Base-by-base conservation (phyloP, 2,113 vertebrate genomes). In the Zapornia atra region DNA sequence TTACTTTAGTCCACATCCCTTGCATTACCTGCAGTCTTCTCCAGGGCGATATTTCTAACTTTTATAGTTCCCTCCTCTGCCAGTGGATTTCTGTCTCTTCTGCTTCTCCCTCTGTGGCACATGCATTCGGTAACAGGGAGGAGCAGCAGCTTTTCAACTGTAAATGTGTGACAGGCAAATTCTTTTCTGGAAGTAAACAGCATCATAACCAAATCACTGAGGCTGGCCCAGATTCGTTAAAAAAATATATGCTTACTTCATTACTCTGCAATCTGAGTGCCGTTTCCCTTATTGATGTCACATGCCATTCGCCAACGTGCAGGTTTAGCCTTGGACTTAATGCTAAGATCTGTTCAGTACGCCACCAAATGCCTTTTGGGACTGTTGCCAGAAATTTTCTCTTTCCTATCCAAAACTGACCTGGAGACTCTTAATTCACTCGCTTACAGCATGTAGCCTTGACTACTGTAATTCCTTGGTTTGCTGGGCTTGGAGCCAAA, bases 401-500 rank as follows among this genome's bases (percentile, higher is more conserved):
- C 46, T 90, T 75, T 81, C 73, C 61, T 85, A n/a, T 73, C 36
- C 89, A 76, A 80, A 94, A 79, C 44, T 92, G 96, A 88, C 89
- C 90, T 94, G 90, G 69, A 91, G 95, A 88, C 90, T 95, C 77
- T 46, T 78, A 73, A 82, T 70, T 92, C 88, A 79, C 86, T 95
- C 79, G 56, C 77, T 86, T 80, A 53, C 54, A 80, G 38, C 80
- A 64, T 72, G 65, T 65, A 90, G 78, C 53, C 77, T 94, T 93
- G 90, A 87, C 90, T 59, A 12, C 71, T 82, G 88, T 92, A 96
- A 92, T 94, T 96, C 96, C 92, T 96, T 85, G 54, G 22, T 95
- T 92, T 96, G 68, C 95, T 91, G 93, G 97, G 96, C 97, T 88
- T 84, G 66, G 28, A 10, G 88, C 94, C 98, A 98, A 93, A 90